Evolutionary conservation across 2,113 vertebrate genomes (phyloP).

Genomic region (Oreochromis tanganicae): DNA sequence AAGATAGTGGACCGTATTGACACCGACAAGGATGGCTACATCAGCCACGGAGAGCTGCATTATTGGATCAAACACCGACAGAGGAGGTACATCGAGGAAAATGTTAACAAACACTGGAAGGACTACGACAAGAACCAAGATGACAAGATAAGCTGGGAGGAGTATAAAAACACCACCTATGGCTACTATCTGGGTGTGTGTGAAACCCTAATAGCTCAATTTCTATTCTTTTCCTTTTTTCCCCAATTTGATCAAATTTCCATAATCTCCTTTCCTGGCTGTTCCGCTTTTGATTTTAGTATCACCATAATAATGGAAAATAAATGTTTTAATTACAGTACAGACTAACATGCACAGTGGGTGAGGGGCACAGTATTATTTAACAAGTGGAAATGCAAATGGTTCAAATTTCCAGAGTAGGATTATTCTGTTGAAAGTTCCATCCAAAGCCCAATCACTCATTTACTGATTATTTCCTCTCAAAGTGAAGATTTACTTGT

Average conservation of each 20-base stretch:
- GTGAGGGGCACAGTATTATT: background rate
- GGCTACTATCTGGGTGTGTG: conserved; percentile 78
- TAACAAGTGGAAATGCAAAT: background rate
- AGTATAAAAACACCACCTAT: conserved; percentile 87
- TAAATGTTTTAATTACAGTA: background rate
- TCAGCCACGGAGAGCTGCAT: conserved; percentile 79
- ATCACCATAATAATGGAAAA: background rate
- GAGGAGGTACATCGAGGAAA: conserved; percentile 85
- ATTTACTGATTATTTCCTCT: background rate
- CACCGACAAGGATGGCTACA: conserved; percentile 75
- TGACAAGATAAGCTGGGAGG: conserved; percentile 80
- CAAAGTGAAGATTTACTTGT: background rate
- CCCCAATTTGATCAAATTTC: background rate
- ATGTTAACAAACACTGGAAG: conserved; percentile 85
- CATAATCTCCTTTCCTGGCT: background rate
- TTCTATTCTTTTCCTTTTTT: background rate
- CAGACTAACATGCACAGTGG: background rate
- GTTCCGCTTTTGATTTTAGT: background rate
- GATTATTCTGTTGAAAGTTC: background rate
- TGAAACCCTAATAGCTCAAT: background rate
- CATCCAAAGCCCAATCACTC: background rate
- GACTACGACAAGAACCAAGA: conserved; percentile 86
- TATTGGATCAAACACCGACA: conserved; percentile 88
- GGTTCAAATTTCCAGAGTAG: background rate
- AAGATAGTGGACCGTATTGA: conserved; percentile 89